These are phyloP conservation scores for Misgurnus mizolepis DNA, from an alignment of 2,113 vertebrate genomes.

Conservation along the genomic window DNA sequence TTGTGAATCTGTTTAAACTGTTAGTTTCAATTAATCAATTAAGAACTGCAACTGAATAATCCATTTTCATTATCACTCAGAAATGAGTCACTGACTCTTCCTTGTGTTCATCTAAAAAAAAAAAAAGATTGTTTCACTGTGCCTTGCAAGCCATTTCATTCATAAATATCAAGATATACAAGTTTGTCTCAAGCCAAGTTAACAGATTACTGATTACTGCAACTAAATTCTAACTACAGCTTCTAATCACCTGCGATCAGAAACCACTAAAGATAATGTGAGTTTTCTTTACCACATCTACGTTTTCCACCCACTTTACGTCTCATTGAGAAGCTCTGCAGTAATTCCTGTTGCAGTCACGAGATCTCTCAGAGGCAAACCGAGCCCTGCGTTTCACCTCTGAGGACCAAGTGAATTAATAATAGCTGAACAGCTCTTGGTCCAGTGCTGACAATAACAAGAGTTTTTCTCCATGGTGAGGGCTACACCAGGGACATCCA, in stretches of 20 bases:
- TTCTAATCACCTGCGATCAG: not conserved
- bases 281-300: conserved; percentile 8
- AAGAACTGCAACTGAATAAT: no score
- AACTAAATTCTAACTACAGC: not conserved
- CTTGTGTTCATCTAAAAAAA: no score
- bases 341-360: conserved; percentile 1
- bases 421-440: conserved; percentile 37
- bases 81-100: no score
- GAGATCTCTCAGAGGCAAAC: conserved; percentile 36
- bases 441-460: conserved; percentile 32
- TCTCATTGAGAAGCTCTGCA: not conserved
- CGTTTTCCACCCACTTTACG: not conserved
- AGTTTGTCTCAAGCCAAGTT: no score
- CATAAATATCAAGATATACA: no score
- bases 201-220: no score
- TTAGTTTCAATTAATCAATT: no score
- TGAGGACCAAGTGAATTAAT: conserved; percentile 45
- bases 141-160: no score
- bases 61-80: no score
- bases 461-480: conserved; percentile 31
- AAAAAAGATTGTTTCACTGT: no score
- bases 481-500: not conserved
- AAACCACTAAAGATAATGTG: not conserved
- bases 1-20: no score
- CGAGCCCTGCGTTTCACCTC: conserved; percentile 32